These are phyloP conservation scores for Drosophila histrio DNA, from an alignment of 2,888 invertebrate genomes.

Conservation along the genomic window DNA sequence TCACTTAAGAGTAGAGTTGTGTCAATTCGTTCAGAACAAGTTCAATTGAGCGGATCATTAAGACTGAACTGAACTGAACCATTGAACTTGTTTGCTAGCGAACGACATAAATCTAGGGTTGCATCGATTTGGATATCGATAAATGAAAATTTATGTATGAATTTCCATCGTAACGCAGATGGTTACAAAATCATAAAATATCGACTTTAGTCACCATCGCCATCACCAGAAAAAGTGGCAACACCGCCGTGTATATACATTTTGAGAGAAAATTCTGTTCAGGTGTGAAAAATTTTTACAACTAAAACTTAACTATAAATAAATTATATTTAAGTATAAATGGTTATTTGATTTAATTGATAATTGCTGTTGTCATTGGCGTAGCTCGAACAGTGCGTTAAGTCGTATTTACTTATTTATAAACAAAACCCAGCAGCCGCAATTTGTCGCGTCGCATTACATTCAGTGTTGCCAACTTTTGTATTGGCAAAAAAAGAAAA, in stretches of 20 bases:
- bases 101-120: constrained; percentile 2
- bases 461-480: constrained; percentile 61
- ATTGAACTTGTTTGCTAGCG: constrained; percentile 27
- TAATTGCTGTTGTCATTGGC: background rate
- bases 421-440: constrained; percentile 45
- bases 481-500: constrained; percentile 39
- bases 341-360: background rate
- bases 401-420: constrained; percentile 18
- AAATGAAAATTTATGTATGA: background rate
- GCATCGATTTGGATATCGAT: constrained; percentile 30
- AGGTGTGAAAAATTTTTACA: constrained; percentile 58
- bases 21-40: background rate
- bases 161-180: constrained; percentile 9
- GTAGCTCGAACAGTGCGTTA: constrained; percentile 26
- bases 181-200: constrained; percentile 2
- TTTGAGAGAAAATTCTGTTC: constrained; percentile 68
- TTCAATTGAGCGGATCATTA: background rate
- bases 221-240: constrained; percentile 43
- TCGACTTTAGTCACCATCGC: constrained; percentile 32
- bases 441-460: constrained; percentile 72
- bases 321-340: constrained; percentile 15
- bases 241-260: constrained; percentile 67
- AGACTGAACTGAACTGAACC: constrained; percentile 9
- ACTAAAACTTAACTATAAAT: constrained; percentile 19
- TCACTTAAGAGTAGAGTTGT: constrained; percentile 39